Evolutionary conservation across 2,113 vertebrate genomes (phyloP), one percentile per base, ranked within the genome.

Genomic region (cattle (Bos taurus)): DNA sequence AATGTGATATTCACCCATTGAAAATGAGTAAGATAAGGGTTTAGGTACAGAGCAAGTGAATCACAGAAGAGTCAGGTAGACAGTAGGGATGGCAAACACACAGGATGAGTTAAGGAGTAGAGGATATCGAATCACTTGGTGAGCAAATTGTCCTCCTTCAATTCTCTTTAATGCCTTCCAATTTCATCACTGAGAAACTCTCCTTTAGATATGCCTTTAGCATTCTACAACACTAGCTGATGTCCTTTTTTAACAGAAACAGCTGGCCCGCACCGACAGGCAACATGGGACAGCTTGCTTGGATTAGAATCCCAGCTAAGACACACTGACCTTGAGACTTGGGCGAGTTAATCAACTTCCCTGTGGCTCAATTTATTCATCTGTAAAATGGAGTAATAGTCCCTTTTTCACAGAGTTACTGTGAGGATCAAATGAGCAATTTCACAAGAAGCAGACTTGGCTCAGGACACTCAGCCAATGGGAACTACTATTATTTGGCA

Each of bases 1-100:
- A 88, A 80, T 88, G 48, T 62, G 83, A 81, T 95, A 46, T 85
- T 97, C 88, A 87, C n/a, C 88, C 71, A 71, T 40, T 95, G 77
- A 82, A 92, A 97, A 97, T 77, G 71, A 97, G 30, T 62, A 48
- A 88, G 96, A 96, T 98, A 97, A 97, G 91, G 52, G 23, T 82
- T 82, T 84, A 77, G 88, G 36, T 56, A 62, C 48, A 60, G 62
- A 94, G 88, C 60, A 25, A 71, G 71, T 15, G 25, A 91, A 40
- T 88, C n/a, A 13, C 40, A 40, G 90, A 94, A 77, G 25, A 74
- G 46, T 62, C 28, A 26, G 43, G 62, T 28, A 5, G 57, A n/a
- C 80, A 13, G 6, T 7, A 57, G 78, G n/a, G n/a, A 59, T 43
- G 91, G 43, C 43, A 90, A 50, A 7, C 19, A 13, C 59, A 28